phyloP scores from a whole-genome alignment of 2,888 invertebrate species.

The Syritta pipiens region DNA sequence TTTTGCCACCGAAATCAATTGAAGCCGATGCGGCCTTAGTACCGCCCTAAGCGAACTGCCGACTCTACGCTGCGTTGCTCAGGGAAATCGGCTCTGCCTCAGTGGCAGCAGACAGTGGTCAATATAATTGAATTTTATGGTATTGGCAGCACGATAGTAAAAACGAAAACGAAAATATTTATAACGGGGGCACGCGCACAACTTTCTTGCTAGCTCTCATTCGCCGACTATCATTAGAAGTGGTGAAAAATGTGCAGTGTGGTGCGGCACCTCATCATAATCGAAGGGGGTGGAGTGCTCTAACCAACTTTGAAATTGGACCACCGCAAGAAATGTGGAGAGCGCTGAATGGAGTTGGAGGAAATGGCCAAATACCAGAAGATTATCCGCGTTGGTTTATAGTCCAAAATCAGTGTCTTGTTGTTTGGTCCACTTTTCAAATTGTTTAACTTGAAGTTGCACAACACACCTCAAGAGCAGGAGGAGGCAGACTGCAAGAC shows the following conservation, averaged over 20 bases:
- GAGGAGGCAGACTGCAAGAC: neutral
- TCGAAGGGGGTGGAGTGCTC: conserved; percentile 42
- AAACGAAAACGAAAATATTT: too few species aligned
- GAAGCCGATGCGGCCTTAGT: conserved; percentile 27
- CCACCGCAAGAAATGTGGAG: conserved; percentile 35
- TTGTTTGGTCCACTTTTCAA: conserved; percentile 59
- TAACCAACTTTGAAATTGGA: conserved; percentile 45
- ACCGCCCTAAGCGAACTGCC: conserved; percentile 54
- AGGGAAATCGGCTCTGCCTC: conserved; percentile 31
- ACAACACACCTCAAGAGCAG: conserved; percentile 36
- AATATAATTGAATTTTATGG: conserved; percentile 68
- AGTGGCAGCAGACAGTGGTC: conserved; percentile 46
- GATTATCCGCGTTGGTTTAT: conserved; percentile 33
- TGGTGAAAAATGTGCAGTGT: conserved; percentile 10
- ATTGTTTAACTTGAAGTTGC: conserved; percentile 39
- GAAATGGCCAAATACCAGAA: conserved; percentile 47
- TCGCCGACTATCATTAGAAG: conserved; percentile 10
- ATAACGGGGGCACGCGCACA: conserved; percentile 3
- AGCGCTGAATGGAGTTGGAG: conserved; percentile 10
- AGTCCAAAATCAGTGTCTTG: conserved; percentile 51
- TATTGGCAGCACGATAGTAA: conserved; percentile 52
- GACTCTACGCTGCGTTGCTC: conserved; percentile 17
- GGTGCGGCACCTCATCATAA: conserved; percentile 56
- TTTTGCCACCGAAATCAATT: conserved; percentile 66
- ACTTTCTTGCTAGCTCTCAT: neutral